These are phyloP conservation scores for Lumbricus terrestris DNA, from an alignment of 2,888 invertebrate genomes.

Conservation along the genomic window DNA sequence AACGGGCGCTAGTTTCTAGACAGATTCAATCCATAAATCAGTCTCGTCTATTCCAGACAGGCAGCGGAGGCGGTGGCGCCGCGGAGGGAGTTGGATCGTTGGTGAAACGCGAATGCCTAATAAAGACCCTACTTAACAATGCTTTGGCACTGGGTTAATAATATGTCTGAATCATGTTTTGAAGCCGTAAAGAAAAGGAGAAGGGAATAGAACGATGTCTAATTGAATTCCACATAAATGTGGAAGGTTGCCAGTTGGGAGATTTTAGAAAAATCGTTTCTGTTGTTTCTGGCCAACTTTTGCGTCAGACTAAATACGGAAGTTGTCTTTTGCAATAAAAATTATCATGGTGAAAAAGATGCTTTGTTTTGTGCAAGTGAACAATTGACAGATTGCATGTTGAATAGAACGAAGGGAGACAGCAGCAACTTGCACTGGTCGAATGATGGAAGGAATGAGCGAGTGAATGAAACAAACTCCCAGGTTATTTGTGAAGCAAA, in stretches of 20 bases:
- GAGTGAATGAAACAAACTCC: not conserved
- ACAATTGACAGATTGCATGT: not conserved
- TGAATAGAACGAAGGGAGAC: not conserved
- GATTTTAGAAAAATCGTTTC: no score
- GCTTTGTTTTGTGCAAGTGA: not conserved
- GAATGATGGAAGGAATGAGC: no score
- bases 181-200: not conserved
- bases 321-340: not conserved
- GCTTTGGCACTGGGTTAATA: not conserved
- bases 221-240: not conserved
- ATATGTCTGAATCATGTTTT: not conserved
- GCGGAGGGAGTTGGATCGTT: no score
- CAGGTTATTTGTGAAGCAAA: not conserved
- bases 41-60: not conserved
- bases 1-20: not conserved
- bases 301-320: no score
- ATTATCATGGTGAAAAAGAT: not conserved
- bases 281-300: not conserved
- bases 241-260: not conserved
- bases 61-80: no score
- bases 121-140: not conserved
- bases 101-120: not conserved
- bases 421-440: not conserved
- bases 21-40: not conserved
- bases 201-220: not conserved